phyloP scores from a whole-genome alignment of 2,888 invertebrate species.

The Lacanobia wlatinum region DNA sequence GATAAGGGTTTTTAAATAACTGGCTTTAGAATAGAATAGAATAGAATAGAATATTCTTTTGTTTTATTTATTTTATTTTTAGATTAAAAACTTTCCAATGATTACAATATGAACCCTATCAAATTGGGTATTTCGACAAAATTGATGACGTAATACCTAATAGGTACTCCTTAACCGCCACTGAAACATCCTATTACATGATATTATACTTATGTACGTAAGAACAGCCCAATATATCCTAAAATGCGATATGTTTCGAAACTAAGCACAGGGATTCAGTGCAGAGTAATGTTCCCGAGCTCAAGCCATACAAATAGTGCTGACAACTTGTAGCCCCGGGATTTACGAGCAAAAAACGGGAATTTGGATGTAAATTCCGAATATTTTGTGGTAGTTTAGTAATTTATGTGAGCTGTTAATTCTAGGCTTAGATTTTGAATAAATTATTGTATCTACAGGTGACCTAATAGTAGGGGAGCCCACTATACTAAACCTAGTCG shows the following conservation, averaged over 20 bases:
- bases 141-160: no score
- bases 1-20: no score
- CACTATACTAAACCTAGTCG: no score
- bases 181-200: not conserved
- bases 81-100: no score
- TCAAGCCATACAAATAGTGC: constrained; percentile 47
- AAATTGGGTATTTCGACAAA: no score
- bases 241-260: constrained; percentile 40
- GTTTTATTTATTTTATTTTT: no score
- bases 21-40: no score
- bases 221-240: constrained; percentile 15
- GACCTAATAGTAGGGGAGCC: no score
- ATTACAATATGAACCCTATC: no score
- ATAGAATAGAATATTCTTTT: no score
- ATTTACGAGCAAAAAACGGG: constrained; percentile 51
- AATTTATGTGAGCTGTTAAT: constrained; percentile 20
- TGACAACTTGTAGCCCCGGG: constrained; percentile 55
- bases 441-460: not conserved
- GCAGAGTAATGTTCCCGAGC: constrained; percentile 47
- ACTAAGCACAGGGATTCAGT: constrained; percentile 57
- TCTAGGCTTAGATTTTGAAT: constrained; percentile 9
- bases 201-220: not conserved
- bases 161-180: no score
- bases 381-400: constrained; percentile 10
- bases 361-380: constrained; percentile 19